These are phyloP conservation scores for Circaetus cinerascens DNA, from an alignment of 2,113 vertebrate genomes.

Conservation along the genomic window DNA sequence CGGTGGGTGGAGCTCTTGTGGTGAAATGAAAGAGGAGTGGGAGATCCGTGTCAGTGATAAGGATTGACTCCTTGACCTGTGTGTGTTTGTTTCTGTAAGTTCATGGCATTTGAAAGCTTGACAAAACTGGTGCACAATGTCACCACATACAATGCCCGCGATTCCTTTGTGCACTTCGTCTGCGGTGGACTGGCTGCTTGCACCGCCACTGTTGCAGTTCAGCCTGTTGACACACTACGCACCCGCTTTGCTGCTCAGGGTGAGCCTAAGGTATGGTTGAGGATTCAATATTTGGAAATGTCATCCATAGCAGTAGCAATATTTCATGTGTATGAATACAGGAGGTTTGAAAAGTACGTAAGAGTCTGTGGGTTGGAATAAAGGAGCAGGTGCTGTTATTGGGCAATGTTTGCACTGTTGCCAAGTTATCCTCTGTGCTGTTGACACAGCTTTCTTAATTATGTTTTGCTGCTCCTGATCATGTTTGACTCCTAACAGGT, in stretches of 20 bases:
- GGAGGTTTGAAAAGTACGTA: not conserved
- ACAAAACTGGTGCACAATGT: conserved; percentile 80
- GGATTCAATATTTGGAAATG: fast-evolving
- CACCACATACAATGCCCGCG: conserved; percentile 67
- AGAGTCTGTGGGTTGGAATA: not conserved
- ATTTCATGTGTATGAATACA: not conserved
- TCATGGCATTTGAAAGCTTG: conserved; percentile 85
- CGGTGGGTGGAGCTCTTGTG: not conserved
- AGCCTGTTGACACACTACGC: conserved; percentile 90
- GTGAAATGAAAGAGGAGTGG: not conserved
- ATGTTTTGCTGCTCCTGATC: not conserved
- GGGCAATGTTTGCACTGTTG: not conserved
- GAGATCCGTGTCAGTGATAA: not conserved
- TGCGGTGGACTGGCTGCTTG: conserved; percentile 90
- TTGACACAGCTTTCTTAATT: not conserved
- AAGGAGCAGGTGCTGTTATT: not conserved
- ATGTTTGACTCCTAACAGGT: not conserved
- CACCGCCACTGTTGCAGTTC: conserved; percentile 81
- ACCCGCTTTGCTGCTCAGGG: conserved; percentile 96
- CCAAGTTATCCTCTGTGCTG: not conserved
- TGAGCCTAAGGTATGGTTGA: conserved; percentile 86
- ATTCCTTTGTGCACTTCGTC: conserved; percentile 82
- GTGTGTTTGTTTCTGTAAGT: conserved; percentile 70
- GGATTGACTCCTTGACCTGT: not conserved
- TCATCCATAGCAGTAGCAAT: fast-evolving